Conservation (phyloP, 2,113 vertebrate species). For the Daubentonia madagascariensis region DNA sequence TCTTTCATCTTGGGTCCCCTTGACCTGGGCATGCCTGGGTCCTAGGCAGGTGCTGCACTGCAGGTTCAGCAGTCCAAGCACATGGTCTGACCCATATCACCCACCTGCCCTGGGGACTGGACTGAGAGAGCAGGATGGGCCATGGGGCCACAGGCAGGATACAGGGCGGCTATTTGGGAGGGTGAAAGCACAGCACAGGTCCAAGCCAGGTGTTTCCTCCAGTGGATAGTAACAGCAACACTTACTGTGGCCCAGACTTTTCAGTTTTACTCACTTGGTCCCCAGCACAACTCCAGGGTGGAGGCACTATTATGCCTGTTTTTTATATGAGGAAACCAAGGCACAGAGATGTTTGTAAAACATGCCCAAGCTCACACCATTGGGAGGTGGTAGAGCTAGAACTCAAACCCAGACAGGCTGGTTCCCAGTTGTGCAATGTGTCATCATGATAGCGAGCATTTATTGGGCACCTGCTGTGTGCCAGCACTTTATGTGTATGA, state of each 20-base stretch:
- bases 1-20: not conserved
- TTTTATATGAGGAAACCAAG: not conserved
- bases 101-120: not conserved
- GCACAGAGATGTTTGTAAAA: not conserved
- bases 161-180: not conserved
- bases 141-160: not conserved
- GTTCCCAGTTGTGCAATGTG: not conserved
- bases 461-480: not conserved
- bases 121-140: not conserved
- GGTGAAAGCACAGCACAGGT: not conserved
- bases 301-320: not conserved
- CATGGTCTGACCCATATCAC: not conserved
- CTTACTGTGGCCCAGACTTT: not conserved
- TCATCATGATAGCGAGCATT: not conserved
- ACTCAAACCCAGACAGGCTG: not conserved
- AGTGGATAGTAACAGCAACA: not conserved
- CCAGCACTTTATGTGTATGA: not conserved
- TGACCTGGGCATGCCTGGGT: not conserved
- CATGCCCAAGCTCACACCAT: not conserved
- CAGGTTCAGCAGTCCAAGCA: not conserved
- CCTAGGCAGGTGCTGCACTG: not conserved
- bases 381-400: not conserved
- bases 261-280: not conserved
- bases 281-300: not conserved
- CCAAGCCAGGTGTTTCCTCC: not conserved